Evolutionary conservation across 2,113 vertebrate genomes (phyloP), one percentile per base, ranked within the genome.

Genomic region (Heterocephalus glaber): DNA sequence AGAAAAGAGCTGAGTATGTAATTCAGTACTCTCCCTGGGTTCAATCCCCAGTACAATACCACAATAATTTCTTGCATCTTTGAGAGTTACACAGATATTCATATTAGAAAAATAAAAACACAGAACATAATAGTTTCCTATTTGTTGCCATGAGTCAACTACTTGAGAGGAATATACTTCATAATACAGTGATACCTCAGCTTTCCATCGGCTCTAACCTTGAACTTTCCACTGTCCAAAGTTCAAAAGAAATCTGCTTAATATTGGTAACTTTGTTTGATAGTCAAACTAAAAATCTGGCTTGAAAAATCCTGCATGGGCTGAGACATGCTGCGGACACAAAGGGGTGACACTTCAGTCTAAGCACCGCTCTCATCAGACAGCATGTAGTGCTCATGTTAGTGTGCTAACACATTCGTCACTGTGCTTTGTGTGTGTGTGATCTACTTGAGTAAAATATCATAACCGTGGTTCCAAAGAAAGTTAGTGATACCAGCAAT

Each of bases 41-140:
- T 79, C 47, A 79, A 52, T 33, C 14, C 24, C 30, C 16, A 77
- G 76, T 52, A 79, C 30, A 52, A 79, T 54, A 58, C 54, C 38
- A 35, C 12, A 66, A 22, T 61, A 66, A 82, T 24, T 86, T 33
- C 72, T 92, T 90, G n/a, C n/a, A 80, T 70, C 54, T 94, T 81
- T 76, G n/a, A 96, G 85, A 30, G 86, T 80, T 68, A 68, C 61
- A 54, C 13, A 95, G 44, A 35, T 94, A 79, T 49, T 68, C 81
- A 81, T 3, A 81, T 63, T 61, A 44, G 35, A 72, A 93, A 96
- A 85, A 89, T 9, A 63, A 86, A 89, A 96, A 70, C 58, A 68
- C 38, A 81, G 63, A 85, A 90, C 41, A 14, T 65, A 95, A 80
- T 7, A 61, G n/a, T 54, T 92, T 77, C 68, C 24, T 33, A 89